Percentiles rank a stretch among this genome's conserved stretches.
These are phyloP conservation scores for Danio tinwini DNA, from an alignment of 2,797 vertebrate genomes.

Conservation along the genomic window DNA sequence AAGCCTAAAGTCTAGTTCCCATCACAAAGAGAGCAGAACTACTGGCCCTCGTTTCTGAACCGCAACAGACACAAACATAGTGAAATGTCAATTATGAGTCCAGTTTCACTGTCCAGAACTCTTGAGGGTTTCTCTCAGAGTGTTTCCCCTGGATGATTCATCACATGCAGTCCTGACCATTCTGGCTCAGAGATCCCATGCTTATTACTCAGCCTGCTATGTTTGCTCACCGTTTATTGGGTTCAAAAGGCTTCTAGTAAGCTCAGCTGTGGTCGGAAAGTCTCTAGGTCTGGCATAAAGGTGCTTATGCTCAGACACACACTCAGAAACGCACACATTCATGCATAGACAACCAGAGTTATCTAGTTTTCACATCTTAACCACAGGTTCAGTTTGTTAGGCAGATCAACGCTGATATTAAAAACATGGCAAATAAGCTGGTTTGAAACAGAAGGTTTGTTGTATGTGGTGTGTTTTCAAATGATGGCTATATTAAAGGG, in stretches of 20 bases:
- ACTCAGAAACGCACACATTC: constrained; percentile 13
- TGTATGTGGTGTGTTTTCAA: not conserved
- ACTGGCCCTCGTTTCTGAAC: not conserved
- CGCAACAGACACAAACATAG: not conserved
- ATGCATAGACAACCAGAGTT: not conserved
- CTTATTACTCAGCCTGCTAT: not conserved
- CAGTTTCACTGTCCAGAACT: not conserved
- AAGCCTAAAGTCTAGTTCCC: not conserved
- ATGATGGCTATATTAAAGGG: not conserved
- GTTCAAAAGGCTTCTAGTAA: constrained; percentile 10
- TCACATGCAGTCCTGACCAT: not conserved
- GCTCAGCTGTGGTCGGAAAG: constrained; percentile 58
- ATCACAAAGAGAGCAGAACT: constrained; percentile 1
- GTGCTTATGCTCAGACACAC: not conserved
- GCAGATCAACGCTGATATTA: not conserved
- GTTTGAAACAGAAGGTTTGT: not conserved
- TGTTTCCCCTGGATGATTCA: not conserved
- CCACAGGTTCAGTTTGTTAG: not conserved
- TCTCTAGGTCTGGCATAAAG: constrained; percentile 24
- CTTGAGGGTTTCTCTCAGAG: not conserved
- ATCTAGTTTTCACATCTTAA: constrained; percentile 4
- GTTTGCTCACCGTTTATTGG: constrained; percentile 11
- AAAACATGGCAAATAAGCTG: not conserved
- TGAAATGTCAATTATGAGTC: not conserved
- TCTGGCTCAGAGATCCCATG: not conserved